Evolutionary conservation across 2,113 vertebrate species (phyloP).

Genomic region (Actenoides hombroni): DNA sequence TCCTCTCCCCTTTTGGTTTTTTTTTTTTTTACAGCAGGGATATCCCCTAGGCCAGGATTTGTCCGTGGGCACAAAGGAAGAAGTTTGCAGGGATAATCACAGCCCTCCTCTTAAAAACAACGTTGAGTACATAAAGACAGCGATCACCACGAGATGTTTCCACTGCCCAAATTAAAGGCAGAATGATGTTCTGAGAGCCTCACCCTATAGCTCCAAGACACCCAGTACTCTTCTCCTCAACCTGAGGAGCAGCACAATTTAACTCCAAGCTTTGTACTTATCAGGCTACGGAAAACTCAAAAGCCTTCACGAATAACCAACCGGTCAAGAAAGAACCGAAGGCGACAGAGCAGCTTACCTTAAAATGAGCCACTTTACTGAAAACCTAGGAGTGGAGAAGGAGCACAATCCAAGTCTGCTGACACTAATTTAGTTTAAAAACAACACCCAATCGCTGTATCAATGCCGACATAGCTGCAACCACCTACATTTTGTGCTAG

Average conservation of each 20-base stretch:
- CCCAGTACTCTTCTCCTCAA: background rate
- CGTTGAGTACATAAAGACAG: background rate
- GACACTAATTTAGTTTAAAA: background rate
- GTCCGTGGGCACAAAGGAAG: background rate
- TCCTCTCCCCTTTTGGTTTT: background rate
- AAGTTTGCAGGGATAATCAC: background rate
- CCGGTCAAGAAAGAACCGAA: background rate
- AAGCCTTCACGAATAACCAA: background rate
- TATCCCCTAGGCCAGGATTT: background rate
- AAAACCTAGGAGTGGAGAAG: background rate
- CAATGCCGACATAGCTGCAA: background rate
- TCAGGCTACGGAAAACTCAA: background rate
- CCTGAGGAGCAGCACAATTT: background rate
- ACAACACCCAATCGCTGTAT: constrained; percentile 11
- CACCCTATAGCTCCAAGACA: background rate
- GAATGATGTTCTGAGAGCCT: background rate
- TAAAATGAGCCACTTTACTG: background rate
- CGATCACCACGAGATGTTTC: background rate
- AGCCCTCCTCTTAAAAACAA: background rate
- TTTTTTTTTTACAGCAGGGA: background rate
- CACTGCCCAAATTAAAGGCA: background rate
- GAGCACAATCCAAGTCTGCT: background rate
- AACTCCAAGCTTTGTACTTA: background rate
- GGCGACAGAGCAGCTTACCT: background rate
- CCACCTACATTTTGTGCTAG: constrained; percentile 41